Base-by-base conservation (phyloP, 2,113 vertebrate species). In the Gobius niger region DNA sequence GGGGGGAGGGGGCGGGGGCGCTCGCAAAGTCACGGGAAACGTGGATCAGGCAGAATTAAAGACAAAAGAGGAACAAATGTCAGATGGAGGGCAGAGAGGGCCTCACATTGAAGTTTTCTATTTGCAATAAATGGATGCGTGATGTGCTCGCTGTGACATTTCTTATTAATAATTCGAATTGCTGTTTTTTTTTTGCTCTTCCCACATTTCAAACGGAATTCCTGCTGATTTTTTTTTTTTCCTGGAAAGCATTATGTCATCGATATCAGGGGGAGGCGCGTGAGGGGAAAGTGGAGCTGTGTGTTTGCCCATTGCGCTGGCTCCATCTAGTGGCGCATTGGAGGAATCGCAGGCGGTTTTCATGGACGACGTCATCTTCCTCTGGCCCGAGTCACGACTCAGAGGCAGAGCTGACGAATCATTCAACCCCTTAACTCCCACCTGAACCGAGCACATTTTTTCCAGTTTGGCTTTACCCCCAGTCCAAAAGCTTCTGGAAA, bases 191-290 rank as follows among this genome's bases (percentile, higher is more conserved):
- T 24, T 24, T 24, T 34, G 16, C 73, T 68, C 66, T 53, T 54
- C 44, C 14, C 9, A 19, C 46, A 62, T 64, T 76, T 73, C 73
- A 70, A 73, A 67, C 61, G 73, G 50, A 78, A 77, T 71, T 66
- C 47, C 60, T 44, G 7, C 10, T 14, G 52, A 19, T 19, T 54
- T 54, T 7, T 50, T 50, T 50, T 7, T 50, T n/a, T n/a, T 59
- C 64, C 44, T 51, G 42, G 54, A 40, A 70, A 24, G 68, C 44
- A 74, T 85, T 70, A 85, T 77, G 83, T 85, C 80, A 82, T 78
- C 56, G 41, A 44, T 41, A 52, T 14, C 52, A 44, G 18, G 7
- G 0, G 1, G 44, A 52, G 16, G 6, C 7, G 8, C 14, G 3
- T 12, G 5, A 12, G 7, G 14, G 52, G 34, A 47, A 0, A 13